Conservation (phyloP, 23 tunicate species). For the Ciona savignyi region DNA sequence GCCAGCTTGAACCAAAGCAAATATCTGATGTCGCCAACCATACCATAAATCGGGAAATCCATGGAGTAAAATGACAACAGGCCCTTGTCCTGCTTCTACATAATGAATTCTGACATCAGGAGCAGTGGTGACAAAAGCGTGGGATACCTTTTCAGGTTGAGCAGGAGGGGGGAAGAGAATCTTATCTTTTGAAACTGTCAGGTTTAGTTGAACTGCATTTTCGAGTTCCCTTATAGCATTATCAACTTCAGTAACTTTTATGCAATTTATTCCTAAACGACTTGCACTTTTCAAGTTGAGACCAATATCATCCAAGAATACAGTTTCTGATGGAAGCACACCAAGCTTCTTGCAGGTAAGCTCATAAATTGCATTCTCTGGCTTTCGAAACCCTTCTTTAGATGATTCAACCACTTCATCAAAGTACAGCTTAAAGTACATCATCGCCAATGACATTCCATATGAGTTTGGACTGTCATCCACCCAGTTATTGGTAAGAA, state of each 20-base stretch:
- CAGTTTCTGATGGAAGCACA: constrained; percentile 34
- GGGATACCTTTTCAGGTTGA: constrained; percentile 38
- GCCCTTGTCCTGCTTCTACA: constrained; percentile 72
- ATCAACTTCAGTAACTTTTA: constrained; percentile 43
- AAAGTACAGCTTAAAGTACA: constrained; percentile 31
- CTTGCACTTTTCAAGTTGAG: constrained; percentile 61
- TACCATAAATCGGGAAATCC: constrained; percentile 94
- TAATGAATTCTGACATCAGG: constrained; percentile 53
- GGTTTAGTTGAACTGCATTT: constrained; percentile 19
- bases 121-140: constrained; percentile 17
- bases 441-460: constrained; percentile 5
- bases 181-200: neutral
- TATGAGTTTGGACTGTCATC: constrained; percentile 15
- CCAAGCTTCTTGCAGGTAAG: constrained; percentile 43
- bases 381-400: constrained; percentile 36
- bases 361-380: constrained; percentile 39
- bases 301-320: constrained; percentile 83
- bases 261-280: constrained; percentile 41
- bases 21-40: constrained; percentile 78
- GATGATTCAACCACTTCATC: constrained; percentile 66
- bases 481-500: constrained; percentile 87
- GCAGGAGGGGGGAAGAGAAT: constrained; percentile 46
- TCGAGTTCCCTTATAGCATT: constrained; percentile 56
- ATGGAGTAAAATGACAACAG: constrained; percentile 64
- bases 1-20: constrained; percentile 74